Evolutionary conservation across 2,113 vertebrate species (phyloP).

Genomic region (Zeus faber): DNA sequence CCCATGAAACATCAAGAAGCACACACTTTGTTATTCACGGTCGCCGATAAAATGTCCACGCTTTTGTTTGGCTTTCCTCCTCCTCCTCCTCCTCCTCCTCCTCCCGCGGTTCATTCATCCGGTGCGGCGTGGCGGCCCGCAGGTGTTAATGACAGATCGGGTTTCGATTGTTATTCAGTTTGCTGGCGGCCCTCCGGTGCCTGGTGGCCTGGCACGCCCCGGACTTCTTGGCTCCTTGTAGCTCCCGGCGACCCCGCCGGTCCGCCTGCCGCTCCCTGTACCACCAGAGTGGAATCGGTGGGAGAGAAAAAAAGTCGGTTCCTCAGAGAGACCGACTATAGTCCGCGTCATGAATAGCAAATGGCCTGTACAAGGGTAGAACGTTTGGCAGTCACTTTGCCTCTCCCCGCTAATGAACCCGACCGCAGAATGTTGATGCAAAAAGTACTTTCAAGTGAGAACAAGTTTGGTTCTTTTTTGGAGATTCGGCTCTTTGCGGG

Average conservation of each 20-base stretch:
- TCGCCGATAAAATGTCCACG: slow-evolving; percentile 33
- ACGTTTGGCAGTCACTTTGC: slow-evolving; percentile 37
- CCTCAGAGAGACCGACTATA: slow-evolving; percentile 46
- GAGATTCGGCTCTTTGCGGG: too few species aligned
- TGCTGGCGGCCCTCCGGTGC: too few species aligned
- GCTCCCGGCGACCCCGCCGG: slow-evolving; percentile 31
- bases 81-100: too few species aligned
- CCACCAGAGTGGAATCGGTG: slow-evolving; percentile 57
- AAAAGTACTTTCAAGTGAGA: too few species aligned
- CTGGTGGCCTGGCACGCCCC: not conserved
- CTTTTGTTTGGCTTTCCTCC: slow-evolving; percentile 44
- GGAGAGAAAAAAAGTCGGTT: slow-evolving; percentile 42
- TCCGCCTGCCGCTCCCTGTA: slow-evolving; percentile 28
- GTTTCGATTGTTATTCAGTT: too few species aligned
- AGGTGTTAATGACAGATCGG: too few species aligned
- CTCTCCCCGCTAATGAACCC: not conserved
- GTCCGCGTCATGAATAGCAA: slow-evolving; percentile 62
- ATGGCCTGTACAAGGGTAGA: slow-evolving; percentile 36
- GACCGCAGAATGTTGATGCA: too few species aligned
- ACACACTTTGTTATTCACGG: slow-evolving; percentile 47
- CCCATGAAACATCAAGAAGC: slow-evolving; percentile 26
- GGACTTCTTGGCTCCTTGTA: not conserved
- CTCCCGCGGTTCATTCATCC: too few species aligned
- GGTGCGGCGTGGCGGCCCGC: too few species aligned
- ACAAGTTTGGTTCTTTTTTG: too few species aligned